Conservation (phyloP, 2,113 vertebrate genomes). For the Dicaeum eximium region DNA sequence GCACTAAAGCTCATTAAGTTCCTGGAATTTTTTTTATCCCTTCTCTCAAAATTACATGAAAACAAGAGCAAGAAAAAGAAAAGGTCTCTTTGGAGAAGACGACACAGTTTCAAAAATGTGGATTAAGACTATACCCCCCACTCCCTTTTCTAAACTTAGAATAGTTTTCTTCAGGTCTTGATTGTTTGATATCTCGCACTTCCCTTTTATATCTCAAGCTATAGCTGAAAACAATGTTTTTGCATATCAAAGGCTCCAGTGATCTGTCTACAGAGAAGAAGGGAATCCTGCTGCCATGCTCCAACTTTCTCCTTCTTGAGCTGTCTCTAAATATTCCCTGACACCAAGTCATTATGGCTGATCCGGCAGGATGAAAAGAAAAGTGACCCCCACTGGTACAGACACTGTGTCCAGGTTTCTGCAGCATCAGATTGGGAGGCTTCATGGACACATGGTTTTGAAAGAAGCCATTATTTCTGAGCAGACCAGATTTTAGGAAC, state of each 20-base stretch:
- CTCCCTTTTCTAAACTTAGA: conserved; percentile 50
- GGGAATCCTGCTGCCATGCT: conserved; percentile 62
- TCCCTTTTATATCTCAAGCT: conserved; percentile 64
- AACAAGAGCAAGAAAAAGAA: conserved; percentile 66
- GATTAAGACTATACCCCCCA: conserved; percentile 61
- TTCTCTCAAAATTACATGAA: conserved; percentile 67
- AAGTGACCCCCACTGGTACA: conserved; percentile 64
- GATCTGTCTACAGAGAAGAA: conserved; percentile 67
- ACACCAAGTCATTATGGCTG: conserved; percentile 65
- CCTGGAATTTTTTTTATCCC: conserved; percentile 64
- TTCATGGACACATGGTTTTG: conserved; percentile 63
- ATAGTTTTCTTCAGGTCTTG: conserved; percentile 59
- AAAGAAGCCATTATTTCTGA: conserved; percentile 63
- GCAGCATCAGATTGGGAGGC: conserved; percentile 36
- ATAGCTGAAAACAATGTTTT: conserved; percentile 64
- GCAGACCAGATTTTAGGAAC: not conserved
- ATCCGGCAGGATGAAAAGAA: conserved; percentile 62
- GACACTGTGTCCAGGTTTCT: conserved; percentile 61
- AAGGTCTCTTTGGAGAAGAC: conserved; percentile 66
- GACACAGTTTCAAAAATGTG: conserved; percentile 71
- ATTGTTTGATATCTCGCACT: conserved; percentile 71
- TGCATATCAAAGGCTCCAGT: conserved; percentile 71
- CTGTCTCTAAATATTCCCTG: conserved; percentile 47
- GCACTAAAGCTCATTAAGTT: conserved; percentile 73
- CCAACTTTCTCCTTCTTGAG: conserved; percentile 48